Evolutionary conservation across 64 coral and sea anemone species (phyloP), one percentile per base, ranked within the genome.

Genomic region (Porites australiensis): DNA sequence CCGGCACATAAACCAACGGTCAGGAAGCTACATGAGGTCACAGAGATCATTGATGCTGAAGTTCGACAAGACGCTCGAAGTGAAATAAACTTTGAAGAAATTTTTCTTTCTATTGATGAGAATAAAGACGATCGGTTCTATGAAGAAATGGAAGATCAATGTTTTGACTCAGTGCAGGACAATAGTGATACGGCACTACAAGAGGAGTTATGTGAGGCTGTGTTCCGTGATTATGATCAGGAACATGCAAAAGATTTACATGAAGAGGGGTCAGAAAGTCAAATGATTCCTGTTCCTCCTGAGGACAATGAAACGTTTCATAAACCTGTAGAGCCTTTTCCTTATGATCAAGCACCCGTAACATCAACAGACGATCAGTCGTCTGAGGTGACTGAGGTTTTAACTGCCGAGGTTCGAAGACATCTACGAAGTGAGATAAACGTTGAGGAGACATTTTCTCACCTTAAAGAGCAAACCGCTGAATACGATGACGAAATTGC

Each of bases 371-470:
- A 21, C 44, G 51, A 3, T 6, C 44, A 84, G 58, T 68, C 13
- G 51, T 18, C 81, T 22, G 62, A 84, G 81, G 11, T 68, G 18
- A 46, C 47, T 44, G 81, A 68, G 16, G 22, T 13, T 19, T 21
- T 84, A 21, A 14, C 9, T 10, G 61, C 62, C 61, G 61, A 84
- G 18, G 63, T 51, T 50, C 81, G 61, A 48, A 61, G 10, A 68
- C 44, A 67, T 50, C 44, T 84, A 6, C 81, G n/a, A 83, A 54
- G 77, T 53, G 83, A 97, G 66, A 73, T 97, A 47, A 76, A 82
- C 82, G 82, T 87, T 81, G 95, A 97, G 55, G 66, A 84, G 52
- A 58, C 91, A 52, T 97, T 96, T 94, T n/a, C 22, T 64, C 69
- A n/a, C 21, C 74, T 90, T 74, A 87, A 96, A 51, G 82, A 79